phyloP scores from a whole-genome alignment of 2,797 vertebrate genomes.

The Zalophus californianus region DNA sequence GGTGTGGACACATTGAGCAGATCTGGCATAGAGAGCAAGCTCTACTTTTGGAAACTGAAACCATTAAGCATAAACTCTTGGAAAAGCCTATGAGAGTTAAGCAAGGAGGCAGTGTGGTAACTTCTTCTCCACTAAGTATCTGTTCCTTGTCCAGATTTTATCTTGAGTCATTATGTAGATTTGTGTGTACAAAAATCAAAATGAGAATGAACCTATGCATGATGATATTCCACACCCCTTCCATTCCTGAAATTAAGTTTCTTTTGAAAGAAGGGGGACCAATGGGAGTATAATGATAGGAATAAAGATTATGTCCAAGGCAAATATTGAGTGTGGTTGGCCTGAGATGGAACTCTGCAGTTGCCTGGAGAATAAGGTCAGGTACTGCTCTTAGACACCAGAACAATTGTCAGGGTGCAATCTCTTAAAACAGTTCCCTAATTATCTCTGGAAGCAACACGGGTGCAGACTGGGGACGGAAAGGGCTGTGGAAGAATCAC shows the following conservation, averaged over 20 bases:
- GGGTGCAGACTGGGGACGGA: neutral
- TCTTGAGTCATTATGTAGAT: neutral
- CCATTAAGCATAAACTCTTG: neutral
- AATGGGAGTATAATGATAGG: neutral
- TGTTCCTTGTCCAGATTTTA: neutral
- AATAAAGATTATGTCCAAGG: neutral
- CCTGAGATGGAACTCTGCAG: neutral
- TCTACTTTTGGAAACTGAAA: conserved; percentile 1
- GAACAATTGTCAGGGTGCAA: neutral
- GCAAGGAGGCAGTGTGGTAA: neutral
- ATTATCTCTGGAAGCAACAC: neutral
- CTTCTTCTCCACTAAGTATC: neutral
- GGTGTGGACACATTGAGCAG: neutral
- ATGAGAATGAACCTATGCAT: neutral
- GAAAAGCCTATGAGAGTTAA: neutral
- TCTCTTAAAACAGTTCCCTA: neutral
- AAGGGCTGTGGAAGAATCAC: neutral
- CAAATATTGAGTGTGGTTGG: neutral
- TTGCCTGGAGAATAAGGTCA: neutral
- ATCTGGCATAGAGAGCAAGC: neutral
- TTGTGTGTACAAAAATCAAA: neutral
- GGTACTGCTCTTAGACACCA: neutral
- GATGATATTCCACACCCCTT: neutral
- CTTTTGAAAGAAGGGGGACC: neutral
- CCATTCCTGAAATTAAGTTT: neutral